These are phyloP conservation scores for Tetrapedia diversipes DNA, from an alignment of 2,888 invertebrate genomes.

Conservation along the genomic window DNA sequence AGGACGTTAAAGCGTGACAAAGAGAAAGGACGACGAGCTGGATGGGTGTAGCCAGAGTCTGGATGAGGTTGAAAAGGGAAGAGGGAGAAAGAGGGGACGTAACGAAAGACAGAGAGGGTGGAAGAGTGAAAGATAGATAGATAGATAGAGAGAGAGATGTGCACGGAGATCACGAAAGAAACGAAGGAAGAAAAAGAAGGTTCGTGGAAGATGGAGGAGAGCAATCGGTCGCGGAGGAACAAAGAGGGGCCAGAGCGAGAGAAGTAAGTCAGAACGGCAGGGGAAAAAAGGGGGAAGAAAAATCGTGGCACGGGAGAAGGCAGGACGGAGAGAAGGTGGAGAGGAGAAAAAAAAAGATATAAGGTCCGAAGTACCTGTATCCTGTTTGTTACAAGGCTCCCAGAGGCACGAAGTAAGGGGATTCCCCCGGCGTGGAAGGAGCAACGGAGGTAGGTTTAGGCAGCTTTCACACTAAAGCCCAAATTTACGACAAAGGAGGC, in stretches of 20 bases:
- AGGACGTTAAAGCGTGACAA: conserved; percentile 43
- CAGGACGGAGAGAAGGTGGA: conserved; percentile 8
- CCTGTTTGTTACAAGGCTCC: conserved; percentile 74
- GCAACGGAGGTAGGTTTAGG: conserved; percentile 59
- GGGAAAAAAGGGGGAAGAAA: background rate
- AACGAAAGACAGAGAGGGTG: background rate
- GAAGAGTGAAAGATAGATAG: background rate
- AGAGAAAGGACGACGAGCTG: conserved; percentile 26
- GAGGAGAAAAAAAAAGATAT: conserved; percentile 25
- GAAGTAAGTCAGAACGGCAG: conserved; percentile 20
- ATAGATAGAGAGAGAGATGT: background rate
- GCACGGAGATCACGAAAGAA: background rate
- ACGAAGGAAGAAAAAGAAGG: conserved; percentile 14
- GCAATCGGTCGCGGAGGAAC: conserved; percentile 9
- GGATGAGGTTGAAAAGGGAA: background rate
- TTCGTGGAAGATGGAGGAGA: conserved; percentile 9
- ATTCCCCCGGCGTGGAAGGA: conserved; percentile 25
- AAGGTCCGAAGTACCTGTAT: conserved; percentile 73
- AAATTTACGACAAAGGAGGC: conserved; percentile 73
- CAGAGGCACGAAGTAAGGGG: conserved; percentile 46
- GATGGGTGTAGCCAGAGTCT: no score
- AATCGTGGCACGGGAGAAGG: conserved; percentile 15
- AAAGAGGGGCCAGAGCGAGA: background rate
- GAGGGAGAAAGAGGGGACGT: background rate
- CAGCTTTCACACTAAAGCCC: conserved; percentile 69